Conservation (phyloP, 2,113 vertebrate genomes). For the Procavia capensis region DNA sequence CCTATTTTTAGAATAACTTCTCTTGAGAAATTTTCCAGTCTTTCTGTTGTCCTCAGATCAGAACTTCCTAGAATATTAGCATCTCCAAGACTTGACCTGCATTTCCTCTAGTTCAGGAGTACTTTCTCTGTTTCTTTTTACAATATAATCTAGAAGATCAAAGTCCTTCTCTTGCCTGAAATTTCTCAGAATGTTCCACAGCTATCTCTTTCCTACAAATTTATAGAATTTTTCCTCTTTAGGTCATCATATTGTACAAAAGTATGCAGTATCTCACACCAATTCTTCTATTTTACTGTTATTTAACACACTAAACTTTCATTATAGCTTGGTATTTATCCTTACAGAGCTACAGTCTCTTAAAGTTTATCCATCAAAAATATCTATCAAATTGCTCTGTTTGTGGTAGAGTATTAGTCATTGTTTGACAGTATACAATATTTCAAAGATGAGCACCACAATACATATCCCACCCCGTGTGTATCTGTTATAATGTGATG, state of each 20-base stretch:
- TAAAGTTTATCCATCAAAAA: neutral
- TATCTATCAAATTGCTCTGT: neutral
- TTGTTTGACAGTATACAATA: neutral
- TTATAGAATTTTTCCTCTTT: neutral
- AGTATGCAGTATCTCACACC: neutral
- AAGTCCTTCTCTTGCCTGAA: neutral
- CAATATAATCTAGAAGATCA: neutral
- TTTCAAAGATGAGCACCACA: neutral
- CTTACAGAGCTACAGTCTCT: neutral
- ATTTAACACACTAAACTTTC: neutral
- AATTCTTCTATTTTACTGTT: neutral
- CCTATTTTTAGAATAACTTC: neutral
- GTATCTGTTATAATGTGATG: neutral
- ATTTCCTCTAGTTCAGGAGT: neutral
- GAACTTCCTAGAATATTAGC: neutral
- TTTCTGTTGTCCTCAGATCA: neutral
- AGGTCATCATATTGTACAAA: neutral
- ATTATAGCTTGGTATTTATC: neutral
- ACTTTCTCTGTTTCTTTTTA: neutral
- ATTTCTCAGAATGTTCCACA: neutral
- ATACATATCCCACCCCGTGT: neutral
- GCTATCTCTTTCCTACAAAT: neutral
- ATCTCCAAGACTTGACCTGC: neutral
- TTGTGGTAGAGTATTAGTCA: neutral
- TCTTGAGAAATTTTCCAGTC: neutral